Evolutionary conservation across 2,113 vertebrate genomes (phyloP).

Genomic region (Anser brachyrhynchus): DNA sequence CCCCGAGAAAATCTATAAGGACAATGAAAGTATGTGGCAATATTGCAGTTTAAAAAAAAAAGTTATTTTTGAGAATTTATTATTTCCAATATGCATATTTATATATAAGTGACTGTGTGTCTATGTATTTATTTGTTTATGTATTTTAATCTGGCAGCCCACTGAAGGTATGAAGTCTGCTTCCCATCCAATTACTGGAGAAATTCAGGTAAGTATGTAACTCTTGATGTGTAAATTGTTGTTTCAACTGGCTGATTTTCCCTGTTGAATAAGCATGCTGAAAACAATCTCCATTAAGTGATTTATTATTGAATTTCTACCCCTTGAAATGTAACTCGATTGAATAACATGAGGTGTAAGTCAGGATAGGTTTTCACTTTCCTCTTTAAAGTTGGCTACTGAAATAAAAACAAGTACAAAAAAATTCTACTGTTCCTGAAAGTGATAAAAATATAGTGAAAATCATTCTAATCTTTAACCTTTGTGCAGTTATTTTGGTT

Average conservation of each 20-base stretch:
- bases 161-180: slow-evolving; percentile 81
- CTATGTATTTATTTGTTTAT: not conserved
- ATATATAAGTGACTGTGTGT: not conserved
- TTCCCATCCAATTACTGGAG: slow-evolving; percentile 92
- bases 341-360: not conserved
- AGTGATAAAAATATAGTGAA: not conserved
- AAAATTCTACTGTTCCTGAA: not conserved
- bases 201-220: slow-evolving; percentile 88
- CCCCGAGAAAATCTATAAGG: not conserved
- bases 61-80: not conserved
- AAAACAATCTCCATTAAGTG: not conserved
- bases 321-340: not conserved
- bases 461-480: not conserved
- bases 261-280: not conserved
- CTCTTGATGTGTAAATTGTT: not conserved
- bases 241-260: not conserved
- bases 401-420: not conserved
- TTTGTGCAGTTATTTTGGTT: not conserved
- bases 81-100: not conserved
- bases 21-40: not conserved
- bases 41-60: not conserved
- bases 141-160: slow-evolving; percentile 78
- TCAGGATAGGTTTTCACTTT: not conserved
- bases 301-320: not conserved
- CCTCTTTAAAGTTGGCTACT: not conserved